A percentile compares a stretch with the other conserved stretches of the same genome.
Evolutionary conservation across 2,797 vertebrate species (phyloP).

Genomic region (Hybognathus amarus): DNA sequence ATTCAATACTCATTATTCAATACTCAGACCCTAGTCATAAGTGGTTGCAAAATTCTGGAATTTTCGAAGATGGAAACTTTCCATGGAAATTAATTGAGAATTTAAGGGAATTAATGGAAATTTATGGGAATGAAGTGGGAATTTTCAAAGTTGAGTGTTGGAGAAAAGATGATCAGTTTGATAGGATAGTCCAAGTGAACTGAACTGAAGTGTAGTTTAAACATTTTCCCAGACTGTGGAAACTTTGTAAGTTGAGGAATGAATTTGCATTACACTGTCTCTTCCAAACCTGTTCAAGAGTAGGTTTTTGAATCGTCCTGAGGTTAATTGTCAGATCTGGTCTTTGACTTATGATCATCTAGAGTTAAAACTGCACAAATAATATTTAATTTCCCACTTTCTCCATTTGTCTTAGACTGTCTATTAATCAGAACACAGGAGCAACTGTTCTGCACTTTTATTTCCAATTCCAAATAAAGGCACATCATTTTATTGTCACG

Average conservation of each 20-base stretch:
- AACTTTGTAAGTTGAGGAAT: background rate
- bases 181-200: background rate
- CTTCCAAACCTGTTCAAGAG: background rate
- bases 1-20: too few relatives aligned
- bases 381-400: background rate
- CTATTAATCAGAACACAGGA: background rate
- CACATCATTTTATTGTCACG: background rate
- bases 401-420: background rate
- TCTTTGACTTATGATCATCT: background rate
- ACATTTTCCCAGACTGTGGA: background rate
- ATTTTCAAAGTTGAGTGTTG: too few relatives aligned
- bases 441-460: background rate
- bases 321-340: background rate
- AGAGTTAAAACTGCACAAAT: background rate
- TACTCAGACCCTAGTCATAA: too few relatives aligned
- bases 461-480: conserved; percentile 9
- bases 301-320: background rate
- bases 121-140: too few relatives aligned
- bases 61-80: too few relatives aligned
- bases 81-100: too few relatives aligned
- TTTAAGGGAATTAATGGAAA: too few relatives aligned
- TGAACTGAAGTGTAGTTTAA: background rate
- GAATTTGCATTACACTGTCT: background rate
- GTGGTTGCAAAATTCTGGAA: too few relatives aligned
- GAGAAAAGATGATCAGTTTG: background rate